Evolutionary conservation across 2,888 invertebrate species (phyloP).

Genomic region (Erebia ligea): DNA sequence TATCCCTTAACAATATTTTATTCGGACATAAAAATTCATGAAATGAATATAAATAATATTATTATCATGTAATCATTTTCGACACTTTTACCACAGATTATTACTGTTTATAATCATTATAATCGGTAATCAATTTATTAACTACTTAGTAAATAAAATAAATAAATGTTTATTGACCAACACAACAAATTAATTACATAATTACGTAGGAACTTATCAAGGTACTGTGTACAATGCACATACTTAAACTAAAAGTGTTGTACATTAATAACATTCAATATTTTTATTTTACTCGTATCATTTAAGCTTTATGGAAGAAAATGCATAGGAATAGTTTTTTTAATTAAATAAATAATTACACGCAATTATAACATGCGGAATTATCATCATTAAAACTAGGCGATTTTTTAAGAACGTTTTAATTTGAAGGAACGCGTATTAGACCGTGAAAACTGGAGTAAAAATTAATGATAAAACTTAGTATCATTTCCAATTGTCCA

Average conservation of each 20-base stretch:
- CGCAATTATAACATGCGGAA: not conserved
- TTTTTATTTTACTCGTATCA: too few species aligned
- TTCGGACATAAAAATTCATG: not conserved
- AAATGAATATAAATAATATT: not conserved
- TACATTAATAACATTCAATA: too few species aligned
- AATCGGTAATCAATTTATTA: too few species aligned
- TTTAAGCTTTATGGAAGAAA: not conserved
- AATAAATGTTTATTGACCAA: too few species aligned
- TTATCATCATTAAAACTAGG: constrained; percentile 10
- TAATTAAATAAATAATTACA: not conserved
- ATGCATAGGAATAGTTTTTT: not conserved
- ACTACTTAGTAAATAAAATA: too few species aligned
- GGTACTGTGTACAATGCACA: too few species aligned
- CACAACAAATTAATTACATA: too few species aligned
- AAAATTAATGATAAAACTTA: not conserved
- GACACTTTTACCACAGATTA: too few species aligned
- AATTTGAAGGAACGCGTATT: not conserved
- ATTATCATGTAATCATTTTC: too few species aligned
- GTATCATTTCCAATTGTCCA: not conserved
- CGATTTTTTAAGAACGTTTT: not conserved
- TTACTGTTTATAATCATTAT: too few species aligned
- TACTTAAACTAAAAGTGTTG: too few species aligned
- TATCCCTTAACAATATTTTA: not conserved
- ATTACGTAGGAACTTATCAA: too few species aligned
- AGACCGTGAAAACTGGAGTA: not conserved